Evolutionary conservation across 1,140 invertebrate species (phyloP).

Genomic region (Pogonomyrmex barbatus): DNA sequence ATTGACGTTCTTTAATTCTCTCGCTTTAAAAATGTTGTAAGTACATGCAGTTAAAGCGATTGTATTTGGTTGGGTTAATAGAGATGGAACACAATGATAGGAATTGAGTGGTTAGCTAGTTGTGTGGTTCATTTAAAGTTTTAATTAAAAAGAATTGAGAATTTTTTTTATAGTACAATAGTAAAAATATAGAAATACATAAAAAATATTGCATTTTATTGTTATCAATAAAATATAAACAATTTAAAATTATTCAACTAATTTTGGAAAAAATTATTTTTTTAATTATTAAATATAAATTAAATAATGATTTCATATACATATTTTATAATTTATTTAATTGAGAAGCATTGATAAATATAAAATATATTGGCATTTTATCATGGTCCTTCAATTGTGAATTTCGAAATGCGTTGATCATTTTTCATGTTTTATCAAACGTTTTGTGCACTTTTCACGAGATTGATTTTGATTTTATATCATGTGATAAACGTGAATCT

Average conservation of each 20-base stretch:
- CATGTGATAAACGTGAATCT: neutral
- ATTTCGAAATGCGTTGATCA: neutral
- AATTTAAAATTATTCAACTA: neutral
- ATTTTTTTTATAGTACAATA: neutral
- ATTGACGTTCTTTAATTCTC: constrained; percentile 3
- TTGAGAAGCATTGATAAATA: neutral
- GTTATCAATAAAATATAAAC: neutral
- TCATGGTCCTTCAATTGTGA: neutral
- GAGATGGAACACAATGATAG: constrained; percentile 14
- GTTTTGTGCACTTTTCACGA: neutral
- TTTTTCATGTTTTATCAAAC: constrained; percentile 4
- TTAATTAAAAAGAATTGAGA: too few relatives aligned
- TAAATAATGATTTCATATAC: neutral
- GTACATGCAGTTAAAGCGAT: constrained; percentile 26
- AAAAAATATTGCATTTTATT: neutral
- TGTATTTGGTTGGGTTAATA: constrained; percentile 10
- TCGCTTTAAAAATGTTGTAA: constrained; percentile 20
- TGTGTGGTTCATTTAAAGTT: neutral
- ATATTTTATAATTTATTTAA: neutral
- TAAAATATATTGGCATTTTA: neutral
- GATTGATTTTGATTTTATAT: constrained; percentile 24
- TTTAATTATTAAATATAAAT: neutral
- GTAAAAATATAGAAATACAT: neutral
- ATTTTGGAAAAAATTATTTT: neutral
- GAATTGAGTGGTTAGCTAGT: neutral